Conservation (phyloP, 2,113 vertebrate species). For the Grallaria varia region DNA sequence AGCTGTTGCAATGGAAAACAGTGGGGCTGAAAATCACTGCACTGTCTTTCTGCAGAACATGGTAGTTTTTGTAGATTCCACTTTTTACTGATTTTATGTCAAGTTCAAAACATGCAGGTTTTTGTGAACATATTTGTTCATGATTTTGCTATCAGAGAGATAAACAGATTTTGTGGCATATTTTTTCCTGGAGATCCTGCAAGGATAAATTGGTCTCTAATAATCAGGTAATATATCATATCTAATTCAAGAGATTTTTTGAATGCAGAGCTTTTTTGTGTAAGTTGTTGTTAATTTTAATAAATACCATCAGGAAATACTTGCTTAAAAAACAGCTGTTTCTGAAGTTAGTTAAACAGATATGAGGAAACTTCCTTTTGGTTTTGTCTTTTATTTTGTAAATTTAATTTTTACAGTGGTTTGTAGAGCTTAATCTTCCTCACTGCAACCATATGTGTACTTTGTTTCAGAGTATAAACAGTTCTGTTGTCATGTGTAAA, state of each 20-base stretch:
- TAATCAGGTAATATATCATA: not conserved
- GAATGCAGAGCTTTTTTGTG: not conserved
- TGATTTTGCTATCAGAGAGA: not conserved
- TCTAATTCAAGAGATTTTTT: not conserved
- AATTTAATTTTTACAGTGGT: not conserved
- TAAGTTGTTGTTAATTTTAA: not conserved
- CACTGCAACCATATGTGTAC: not conserved
- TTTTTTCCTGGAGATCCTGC: not conserved
- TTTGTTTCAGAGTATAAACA: not conserved
- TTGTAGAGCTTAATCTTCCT: not conserved
- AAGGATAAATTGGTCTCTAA: not conserved
- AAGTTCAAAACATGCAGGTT: not conserved
- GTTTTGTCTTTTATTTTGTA: not conserved
- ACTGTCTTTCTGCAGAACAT: not conserved
- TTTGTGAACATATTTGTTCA: not conserved
- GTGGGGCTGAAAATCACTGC: not conserved
- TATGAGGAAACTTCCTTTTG: not conserved
- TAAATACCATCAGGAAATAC: not conserved
- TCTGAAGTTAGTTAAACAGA: not conserved
- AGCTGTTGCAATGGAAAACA: not conserved
- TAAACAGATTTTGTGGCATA: not conserved
- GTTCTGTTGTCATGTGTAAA: not conserved
- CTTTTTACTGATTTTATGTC: not conserved
- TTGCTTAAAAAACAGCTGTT: not conserved
- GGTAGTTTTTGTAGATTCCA: not conserved